Base-by-base conservation (phyloP, 2,888 invertebrate species). In the Carabus problematicus region DNA sequence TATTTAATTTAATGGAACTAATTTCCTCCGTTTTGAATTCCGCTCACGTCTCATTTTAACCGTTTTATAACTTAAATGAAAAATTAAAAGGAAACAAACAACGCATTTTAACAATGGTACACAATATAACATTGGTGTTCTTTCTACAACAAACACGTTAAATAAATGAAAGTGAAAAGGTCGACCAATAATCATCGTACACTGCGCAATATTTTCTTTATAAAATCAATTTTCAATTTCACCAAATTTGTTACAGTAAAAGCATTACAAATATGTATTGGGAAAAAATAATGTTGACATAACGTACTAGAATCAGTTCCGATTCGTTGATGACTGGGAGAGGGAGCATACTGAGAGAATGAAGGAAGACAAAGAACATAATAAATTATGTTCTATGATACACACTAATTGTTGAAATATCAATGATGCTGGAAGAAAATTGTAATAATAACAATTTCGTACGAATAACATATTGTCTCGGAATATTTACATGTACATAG, bases 1-100 rank as follows among this genome's bases (percentile, higher is more conserved):
- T 64, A 42, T 64, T 64, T 64, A 64, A 64, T 64, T 64, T 55
- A 64, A 64, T 64, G 64, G 56, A 64, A 64, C 64, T 55, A 64
- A 64, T 64, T 64, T 56, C 43, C 55, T 56, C 64, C 41, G 64
- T 64, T 64, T 56, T 64, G 56, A 45, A 64, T 64, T 64, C 64
- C 12, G 42, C 43, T 16, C 64, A 64, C 64, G 64, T 64, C 42
- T 64, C 64, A 64, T 64, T 64, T 64, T 55, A 64, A 64, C 64
- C 64, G 64, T 55, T 64, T 64, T 64, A 64, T 64, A 56, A 64
- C 56, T 64, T 41, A 56, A 64, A 64, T 55, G 64, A 55, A 64
- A 64, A 64, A 64, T 64, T 64, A 64, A 64, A 64, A 64, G 55
- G 55, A 55, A 64, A 64, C 43, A 55, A 64, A 55, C 55, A 55